Evolutionary conservation across 2,113 vertebrate genomes (phyloP).

Genomic region (Oophaga pumilio): DNA sequence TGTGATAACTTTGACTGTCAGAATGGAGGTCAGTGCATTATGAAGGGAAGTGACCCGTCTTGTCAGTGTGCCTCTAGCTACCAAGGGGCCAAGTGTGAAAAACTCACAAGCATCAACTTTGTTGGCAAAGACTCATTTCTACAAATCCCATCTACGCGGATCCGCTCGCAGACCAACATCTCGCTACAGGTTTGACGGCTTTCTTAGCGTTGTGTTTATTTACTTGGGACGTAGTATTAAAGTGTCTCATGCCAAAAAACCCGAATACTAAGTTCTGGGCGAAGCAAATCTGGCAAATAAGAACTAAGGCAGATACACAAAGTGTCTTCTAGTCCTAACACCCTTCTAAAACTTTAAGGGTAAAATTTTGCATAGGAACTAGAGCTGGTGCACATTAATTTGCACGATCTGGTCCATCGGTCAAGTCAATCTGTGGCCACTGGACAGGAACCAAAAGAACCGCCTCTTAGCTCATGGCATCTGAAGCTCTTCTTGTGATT

Average conservation of each 20-base stretch:
- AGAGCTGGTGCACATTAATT: too few relatives aligned
- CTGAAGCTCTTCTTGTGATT: too few relatives aligned
- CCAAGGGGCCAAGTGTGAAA: conserved; percentile 91
- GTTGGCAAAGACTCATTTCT: conserved; percentile 91
- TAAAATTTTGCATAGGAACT: too few relatives aligned
- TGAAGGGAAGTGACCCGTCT: conserved; percentile 81
- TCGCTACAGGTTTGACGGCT: conserved; percentile 84
- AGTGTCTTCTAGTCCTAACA: too few relatives aligned
- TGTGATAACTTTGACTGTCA: conserved; percentile 95
- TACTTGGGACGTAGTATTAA: neutral
- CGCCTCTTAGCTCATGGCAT: too few relatives aligned
- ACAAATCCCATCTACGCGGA: conserved; percentile 86
- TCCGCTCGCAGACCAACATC: conserved; percentile 88
- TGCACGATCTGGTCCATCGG: too few relatives aligned
- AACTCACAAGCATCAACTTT: conserved; percentile 91
- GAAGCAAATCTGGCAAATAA: neutral
- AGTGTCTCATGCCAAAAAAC: neutral
- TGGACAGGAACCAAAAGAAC: too few relatives aligned
- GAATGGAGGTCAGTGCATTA: conserved; percentile 91
- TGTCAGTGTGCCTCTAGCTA: conserved; percentile 95
- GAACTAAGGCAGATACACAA: too few relatives aligned
- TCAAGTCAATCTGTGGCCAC: too few relatives aligned
- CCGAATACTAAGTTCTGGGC: neutral
- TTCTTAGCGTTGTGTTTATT: neutral
- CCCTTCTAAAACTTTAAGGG: too few relatives aligned